Base-by-base conservation (phyloP, 1,140 invertebrate genomes). In the Drosophila rufa region DNA sequence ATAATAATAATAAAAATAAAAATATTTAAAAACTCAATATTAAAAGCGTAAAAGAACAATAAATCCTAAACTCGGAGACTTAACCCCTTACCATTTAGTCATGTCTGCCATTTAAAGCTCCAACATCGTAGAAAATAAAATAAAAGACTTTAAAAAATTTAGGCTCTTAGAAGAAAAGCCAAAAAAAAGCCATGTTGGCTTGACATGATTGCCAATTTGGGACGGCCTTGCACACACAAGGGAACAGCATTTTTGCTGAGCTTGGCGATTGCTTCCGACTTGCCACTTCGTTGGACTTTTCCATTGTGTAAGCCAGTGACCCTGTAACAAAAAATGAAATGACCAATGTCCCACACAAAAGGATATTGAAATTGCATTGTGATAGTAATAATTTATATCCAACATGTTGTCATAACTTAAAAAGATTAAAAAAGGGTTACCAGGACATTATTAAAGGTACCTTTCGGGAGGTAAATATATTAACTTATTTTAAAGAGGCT, bases 351-450 rank as follows among this genome's bases (percentile, higher is more conserved):
- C 12, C 17, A 14, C 3, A 66, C 57, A 66, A 80, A 75, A 47
- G 79, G 75, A 82, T 75, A 75, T 75, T 68, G 69, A 75, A 86
- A 79, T 57, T 42, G 66, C 61, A 71, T 79, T 75, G 60, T 48
- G 22, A 47, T 58, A 45, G 66, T 70, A 78, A 80, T 85, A 81
- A 85, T 61, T 86, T 68, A 64, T 65, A 68, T 59, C 19, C 17
- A 25, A 22, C 36, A 40, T 57, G n/a, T 57, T 38, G 3, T 56
- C 30, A 67, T 36, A 47, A 38, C 12, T 22, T 1, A 46, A 38
- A 65, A 43, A 36, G 9, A 30, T 38, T 17, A 17, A 14, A 40
- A 17, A 51, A 38, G 14, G 30, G n/a, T 2, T 4, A 27, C 1
- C 3, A 8, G 14, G 14, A 4, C 25, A 0, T 25, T 1, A 33